Evolutionary conservation across 2,113 vertebrate genomes (phyloP).

Genomic region (Serinus canaria): DNA sequence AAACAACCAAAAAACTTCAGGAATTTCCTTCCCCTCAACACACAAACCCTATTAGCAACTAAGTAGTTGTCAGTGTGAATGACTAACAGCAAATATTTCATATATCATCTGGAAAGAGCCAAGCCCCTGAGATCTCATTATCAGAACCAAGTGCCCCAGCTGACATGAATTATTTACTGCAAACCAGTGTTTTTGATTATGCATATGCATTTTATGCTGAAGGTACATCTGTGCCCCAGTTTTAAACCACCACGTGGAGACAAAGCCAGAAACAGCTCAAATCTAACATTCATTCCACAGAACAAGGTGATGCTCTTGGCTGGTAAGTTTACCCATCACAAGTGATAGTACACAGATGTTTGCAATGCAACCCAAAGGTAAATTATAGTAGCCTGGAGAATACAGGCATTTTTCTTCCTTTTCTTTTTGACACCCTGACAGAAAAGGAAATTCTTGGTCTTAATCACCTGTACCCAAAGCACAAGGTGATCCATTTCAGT

Average conservation of each 20-base stretch:
- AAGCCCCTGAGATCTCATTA: constrained; percentile 80
- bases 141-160: constrained; percentile 45
- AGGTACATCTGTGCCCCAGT: constrained; percentile 62
- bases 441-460: neutral
- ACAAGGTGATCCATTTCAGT: neutral
- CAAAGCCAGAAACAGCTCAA: neutral
- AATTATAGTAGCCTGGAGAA: neutral
- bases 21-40: neutral
- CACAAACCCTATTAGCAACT: constrained; percentile 4
- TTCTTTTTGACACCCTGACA: neutral
- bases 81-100: constrained; percentile 42
- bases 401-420: neutral
- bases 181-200: constrained; percentile 47
- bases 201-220: neutral
- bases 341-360: neutral
- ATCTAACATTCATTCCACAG: neutral
- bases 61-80: constrained; percentile 50
- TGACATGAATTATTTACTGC: constrained; percentile 73
- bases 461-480: neutral
- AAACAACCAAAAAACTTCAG: neutral
- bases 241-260: constrained; percentile 15
- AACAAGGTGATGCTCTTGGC: neutral
- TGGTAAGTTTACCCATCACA: neutral
- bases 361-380: neutral
- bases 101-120: constrained; percentile 37